Conservation (phyloP, 2,797 vertebrate genomes). For the Coreius guichenoti region DNA sequence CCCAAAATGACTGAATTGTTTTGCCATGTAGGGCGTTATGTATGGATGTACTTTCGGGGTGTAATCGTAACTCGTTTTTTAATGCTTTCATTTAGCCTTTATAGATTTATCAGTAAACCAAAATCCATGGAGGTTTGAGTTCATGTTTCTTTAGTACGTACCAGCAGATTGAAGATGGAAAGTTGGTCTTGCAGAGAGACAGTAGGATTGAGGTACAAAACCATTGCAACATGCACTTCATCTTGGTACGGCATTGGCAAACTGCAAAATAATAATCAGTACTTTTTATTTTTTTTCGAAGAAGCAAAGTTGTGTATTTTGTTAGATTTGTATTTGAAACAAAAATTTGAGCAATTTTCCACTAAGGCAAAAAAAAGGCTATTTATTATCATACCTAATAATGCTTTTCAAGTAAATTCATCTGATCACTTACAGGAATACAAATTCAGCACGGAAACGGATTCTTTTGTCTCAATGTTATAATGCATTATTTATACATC, state of each 20-base stretch:
- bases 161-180: slow-evolving; percentile 26
- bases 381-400: background rate
- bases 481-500: slow-evolving; percentile 17
- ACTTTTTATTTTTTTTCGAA: no score
- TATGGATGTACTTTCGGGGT: slow-evolving; percentile 57
- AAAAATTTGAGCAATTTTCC: background rate
- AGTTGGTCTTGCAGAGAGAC: background rate
- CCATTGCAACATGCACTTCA: background rate
- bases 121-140: slow-evolving; percentile 53
- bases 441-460: background rate
- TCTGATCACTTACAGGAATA: background rate
- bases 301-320: slow-evolving; percentile 2
- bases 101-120: slow-evolving; percentile 64
- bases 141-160: slow-evolving; percentile 30
- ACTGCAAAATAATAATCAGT: background rate
- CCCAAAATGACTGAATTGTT: slow-evolving; percentile 22
- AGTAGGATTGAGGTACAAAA: slow-evolving; percentile 1
- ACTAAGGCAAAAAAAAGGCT: background rate
- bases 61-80: slow-evolving; percentile 62
- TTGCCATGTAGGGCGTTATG: slow-evolving; percentile 37
- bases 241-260: background rate
- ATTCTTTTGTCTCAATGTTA: slow-evolving; percentile 5
- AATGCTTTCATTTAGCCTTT: slow-evolving; percentile 65
- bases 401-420: background rate
- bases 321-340: background rate